Percentiles rank a stretch among this genome's conserved stretches.
Evolutionary conservation across 2,113 vertebrate species (phyloP).

Genomic region (Burhinus bistriatus): DNA sequence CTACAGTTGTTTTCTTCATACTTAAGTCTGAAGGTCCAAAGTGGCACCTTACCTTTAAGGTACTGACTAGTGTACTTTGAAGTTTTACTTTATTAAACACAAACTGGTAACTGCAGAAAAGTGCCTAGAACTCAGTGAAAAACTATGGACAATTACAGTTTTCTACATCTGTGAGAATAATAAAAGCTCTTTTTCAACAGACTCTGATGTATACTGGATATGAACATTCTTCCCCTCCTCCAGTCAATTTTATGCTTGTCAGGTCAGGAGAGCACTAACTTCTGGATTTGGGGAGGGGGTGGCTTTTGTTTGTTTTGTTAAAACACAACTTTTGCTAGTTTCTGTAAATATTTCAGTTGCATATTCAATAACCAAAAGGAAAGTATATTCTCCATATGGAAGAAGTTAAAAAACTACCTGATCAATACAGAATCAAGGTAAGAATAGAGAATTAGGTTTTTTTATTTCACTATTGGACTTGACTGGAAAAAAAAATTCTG

Average conservation of each 20-base stretch:
- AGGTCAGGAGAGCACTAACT: neutral
- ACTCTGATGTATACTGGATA: neutral
- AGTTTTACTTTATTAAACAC: neutral
- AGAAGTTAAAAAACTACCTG: neutral
- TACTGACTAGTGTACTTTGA: neutral
- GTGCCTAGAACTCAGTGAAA: neutral
- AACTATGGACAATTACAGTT: neutral
- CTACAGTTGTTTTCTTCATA: neutral
- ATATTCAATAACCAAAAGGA: neutral
- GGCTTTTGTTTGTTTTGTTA: neutral
- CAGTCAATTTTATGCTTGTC: neutral
- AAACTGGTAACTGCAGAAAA: neutral
- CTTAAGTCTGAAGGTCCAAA: neutral
- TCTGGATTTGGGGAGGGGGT: neutral
- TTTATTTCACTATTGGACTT: neutral
- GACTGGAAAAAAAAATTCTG: neutral
- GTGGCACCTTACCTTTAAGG: neutral
- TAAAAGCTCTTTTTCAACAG: neutral
- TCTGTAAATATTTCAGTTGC: neutral
- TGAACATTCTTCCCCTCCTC: neutral
- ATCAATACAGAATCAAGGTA: neutral
- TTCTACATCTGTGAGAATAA: accelerated
- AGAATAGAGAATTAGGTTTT: neutral
- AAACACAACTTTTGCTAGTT: neutral
- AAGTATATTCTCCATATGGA: neutral